Percentiles rank a stretch among this genome's conserved stretches.
Conservation (phyloP, 92 coral and sea anemone species). For the Zoanthus sansibaricus region DNA sequence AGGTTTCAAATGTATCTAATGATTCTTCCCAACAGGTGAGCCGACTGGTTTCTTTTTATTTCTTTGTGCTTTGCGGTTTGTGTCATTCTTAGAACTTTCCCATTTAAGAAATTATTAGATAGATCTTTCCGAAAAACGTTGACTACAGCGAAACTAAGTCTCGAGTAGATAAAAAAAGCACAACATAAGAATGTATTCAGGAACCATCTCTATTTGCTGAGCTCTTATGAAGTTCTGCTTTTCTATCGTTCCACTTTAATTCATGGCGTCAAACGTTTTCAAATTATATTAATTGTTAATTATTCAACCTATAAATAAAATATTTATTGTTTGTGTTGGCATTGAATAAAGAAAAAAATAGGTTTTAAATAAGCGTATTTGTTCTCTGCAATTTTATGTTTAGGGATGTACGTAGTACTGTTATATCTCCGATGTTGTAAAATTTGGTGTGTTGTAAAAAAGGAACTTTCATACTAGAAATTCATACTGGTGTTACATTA, state of each 20-base stretch:
- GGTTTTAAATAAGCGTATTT: too few species aligned
- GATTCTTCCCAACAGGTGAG: background rate
- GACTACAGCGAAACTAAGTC: background rate
- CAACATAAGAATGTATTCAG: background rate
- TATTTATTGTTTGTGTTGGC: constrained; percentile 32
- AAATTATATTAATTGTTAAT: background rate
- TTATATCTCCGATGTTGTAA: too few species aligned
- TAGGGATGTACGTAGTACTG: too few species aligned
- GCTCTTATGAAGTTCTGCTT: background rate
- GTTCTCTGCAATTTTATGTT: too few species aligned
- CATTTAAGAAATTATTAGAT: too few species aligned
- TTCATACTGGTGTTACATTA: too few species aligned
- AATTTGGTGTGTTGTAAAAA: too few species aligned
- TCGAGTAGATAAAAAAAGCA: background rate
- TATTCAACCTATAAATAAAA: constrained; percentile 19
- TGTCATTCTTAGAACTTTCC: background rate
- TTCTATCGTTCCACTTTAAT: background rate
- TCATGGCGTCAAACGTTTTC: background rate
- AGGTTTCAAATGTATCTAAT: background rate
- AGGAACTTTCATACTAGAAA: too few species aligned
- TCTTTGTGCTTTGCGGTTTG: too few species aligned
- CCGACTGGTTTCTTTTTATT: too few species aligned
- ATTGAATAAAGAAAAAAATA: background rate
- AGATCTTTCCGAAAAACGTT: background rate
- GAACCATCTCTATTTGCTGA: background rate